Evolutionary conservation across 2,113 vertebrate species (phyloP).

Genomic region (Chloroceryle aenea): DNA sequence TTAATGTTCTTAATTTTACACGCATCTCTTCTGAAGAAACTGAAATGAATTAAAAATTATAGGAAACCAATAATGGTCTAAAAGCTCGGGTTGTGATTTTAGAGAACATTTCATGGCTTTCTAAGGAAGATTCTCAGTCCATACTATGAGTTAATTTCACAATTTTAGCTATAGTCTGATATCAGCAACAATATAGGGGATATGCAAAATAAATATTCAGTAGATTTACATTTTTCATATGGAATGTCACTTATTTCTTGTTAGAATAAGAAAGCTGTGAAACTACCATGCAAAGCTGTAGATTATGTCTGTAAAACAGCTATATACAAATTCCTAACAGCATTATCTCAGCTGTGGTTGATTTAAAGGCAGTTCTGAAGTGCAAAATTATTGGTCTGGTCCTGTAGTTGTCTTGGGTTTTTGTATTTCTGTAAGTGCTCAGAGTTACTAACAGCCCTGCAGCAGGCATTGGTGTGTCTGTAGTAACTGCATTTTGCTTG

Average conservation of each 20-base stretch:
- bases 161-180: not conserved
- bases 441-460: not conserved
- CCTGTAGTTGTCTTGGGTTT: not conserved
- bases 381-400: not conserved
- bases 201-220: not conserved
- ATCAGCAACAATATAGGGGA: not conserved
- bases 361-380: not conserved
- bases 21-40: not conserved
- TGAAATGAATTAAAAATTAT: not conserved
- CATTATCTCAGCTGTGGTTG: not conserved
- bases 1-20: not conserved
- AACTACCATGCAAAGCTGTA: not conserved
- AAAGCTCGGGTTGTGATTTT: not conserved
- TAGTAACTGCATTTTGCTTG: not conserved
- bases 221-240: conserved; percentile 18
- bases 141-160: not conserved
- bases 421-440: not conserved
- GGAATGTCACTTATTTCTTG: not conserved
- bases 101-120: not conserved
- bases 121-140: not conserved
- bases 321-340: not conserved
- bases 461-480: not conserved
- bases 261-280: not conserved
- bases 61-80: not conserved
- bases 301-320: not conserved